A percentile compares a stretch with the other conserved stretches of the same genome.
Evolutionary conservation across 2,888 invertebrate genomes (phyloP).

Genomic region (Ormyrus rosae): DNA sequence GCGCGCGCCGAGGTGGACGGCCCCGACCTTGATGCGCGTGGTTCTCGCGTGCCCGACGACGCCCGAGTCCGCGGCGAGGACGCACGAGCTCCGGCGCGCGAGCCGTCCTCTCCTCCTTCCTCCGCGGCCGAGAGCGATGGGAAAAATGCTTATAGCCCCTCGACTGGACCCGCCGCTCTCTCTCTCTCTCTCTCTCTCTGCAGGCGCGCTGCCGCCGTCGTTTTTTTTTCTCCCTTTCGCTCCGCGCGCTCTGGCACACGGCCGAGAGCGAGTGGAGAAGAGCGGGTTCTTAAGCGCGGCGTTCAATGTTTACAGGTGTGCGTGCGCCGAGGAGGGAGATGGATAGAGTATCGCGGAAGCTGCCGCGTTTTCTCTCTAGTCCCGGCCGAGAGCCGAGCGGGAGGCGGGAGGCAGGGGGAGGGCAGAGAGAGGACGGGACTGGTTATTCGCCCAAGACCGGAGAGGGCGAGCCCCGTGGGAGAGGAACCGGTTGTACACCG

Average conservation of each 20-base stretch:
- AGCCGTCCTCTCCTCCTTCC: conserved; percentile 1
- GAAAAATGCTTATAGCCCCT: background rate
- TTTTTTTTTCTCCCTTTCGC: conserved; percentile 8
- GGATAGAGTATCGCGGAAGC: conserved; percentile 57
- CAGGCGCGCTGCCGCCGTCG: background rate
- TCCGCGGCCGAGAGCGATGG: background rate
- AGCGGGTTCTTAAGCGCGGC: conserved; percentile 12
- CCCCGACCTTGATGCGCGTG: conserved; percentile 73
- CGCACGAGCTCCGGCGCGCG: conserved; percentile 44
- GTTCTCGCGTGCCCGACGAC: conserved; percentile 69
- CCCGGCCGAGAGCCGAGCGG: background rate
- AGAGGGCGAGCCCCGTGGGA: conserved; percentile 28
- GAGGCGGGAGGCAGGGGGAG: background rate
- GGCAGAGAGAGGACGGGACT: conserved; percentile 5
- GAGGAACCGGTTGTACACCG: conserved; percentile 53
- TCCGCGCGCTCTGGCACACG: background rate
- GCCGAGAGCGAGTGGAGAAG: background rate
- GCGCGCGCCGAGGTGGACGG: conserved; percentile 63
- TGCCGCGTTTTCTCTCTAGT: conserved; percentile 8
- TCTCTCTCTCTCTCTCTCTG: conserved; percentile 7
- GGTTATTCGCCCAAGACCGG: conserved; percentile 9
- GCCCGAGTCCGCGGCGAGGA: conserved; percentile 62
- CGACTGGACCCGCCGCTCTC: conserved; percentile 8
- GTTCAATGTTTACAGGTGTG: conserved; percentile 51
- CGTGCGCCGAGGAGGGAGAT: conserved; percentile 34